Conservation (phyloP, 2,888 invertebrate species). For the Endotricha flammealis region DNA sequence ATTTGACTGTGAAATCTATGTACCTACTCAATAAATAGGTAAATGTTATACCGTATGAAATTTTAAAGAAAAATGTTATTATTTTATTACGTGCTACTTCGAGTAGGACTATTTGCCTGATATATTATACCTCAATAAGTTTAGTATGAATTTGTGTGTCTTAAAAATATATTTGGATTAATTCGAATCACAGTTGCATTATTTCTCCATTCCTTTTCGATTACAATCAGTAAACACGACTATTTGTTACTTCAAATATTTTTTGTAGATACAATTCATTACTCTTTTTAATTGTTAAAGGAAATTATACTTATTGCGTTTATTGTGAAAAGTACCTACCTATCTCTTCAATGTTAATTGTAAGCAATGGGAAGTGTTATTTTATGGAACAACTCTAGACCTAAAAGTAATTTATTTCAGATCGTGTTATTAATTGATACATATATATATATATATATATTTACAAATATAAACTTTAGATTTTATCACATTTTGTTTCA, state of each 20-base stretch:
- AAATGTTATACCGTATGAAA: conserved; percentile 41
- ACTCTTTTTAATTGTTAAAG: no score
- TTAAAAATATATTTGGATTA: conserved; percentile 67
- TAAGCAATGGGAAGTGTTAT: conserved; percentile 24
- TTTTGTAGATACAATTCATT: no score
- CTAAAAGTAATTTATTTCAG: conserved; percentile 39
- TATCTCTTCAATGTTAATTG: conserved; percentile 4
- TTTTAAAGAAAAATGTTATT: conserved; percentile 48
- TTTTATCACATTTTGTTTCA: conserved; percentile 36
- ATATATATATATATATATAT: conserved; percentile 40
- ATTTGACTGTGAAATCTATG: conserved; percentile 40
- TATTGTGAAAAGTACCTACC: conserved; percentile 9
- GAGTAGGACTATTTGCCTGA: conserved; percentile 66
- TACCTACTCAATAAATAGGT: conserved; percentile 34
- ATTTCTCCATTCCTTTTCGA: conserved; percentile 31
- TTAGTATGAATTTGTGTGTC: conserved; percentile 69
- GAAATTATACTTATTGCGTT: conserved; percentile 1
- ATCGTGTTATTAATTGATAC: conserved; percentile 34
- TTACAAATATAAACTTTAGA: conserved; percentile 50
- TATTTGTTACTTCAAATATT: background rate
- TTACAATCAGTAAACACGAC: background rate
- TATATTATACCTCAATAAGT: conserved; percentile 73
- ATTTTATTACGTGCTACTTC: conserved; percentile 56
- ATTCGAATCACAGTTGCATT: conserved; percentile 51
- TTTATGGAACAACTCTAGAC: conserved; percentile 42